Percentiles rank a stretch among this genome's conserved stretches.
Conservation (phyloP, 2,113 vertebrate genomes). For the Leucoraja erinaceus region DNA sequence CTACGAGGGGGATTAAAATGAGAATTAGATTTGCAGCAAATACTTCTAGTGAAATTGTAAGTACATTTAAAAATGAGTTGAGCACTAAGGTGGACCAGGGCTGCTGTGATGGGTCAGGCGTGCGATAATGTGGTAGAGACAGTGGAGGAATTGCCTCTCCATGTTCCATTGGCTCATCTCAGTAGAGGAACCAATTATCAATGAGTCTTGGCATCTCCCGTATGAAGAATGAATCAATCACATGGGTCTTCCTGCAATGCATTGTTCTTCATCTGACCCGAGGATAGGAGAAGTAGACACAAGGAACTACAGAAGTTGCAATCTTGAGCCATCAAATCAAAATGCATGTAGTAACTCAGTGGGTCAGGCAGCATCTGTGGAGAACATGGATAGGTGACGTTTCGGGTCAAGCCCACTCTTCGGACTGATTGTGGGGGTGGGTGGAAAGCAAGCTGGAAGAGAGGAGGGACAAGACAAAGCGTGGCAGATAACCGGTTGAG, state of each 20-base stretch:
- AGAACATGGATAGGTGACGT: too few species aligned
- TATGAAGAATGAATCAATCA: neutral
- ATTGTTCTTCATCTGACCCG: neutral
- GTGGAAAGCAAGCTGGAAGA: too few species aligned
- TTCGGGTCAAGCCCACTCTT: too few species aligned
- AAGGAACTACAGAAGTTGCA: too few species aligned
- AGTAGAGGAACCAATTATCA: neutral
- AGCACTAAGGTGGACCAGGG: neutral
- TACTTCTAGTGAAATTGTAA: neutral
- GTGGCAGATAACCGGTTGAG: too few species aligned
- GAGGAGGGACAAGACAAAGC: too few species aligned
- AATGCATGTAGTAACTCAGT: too few species aligned
- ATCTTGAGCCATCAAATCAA: too few species aligned
- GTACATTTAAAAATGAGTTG: neutral
- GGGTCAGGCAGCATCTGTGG: too few species aligned
- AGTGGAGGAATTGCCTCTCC: neutral
- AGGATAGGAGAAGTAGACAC: neutral
- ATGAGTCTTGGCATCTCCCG: neutral
- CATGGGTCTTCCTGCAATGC: neutral
- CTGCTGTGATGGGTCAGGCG: neutral
- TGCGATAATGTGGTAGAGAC: neutral
- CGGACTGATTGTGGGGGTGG: too few species aligned
- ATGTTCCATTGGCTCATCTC: neutral
- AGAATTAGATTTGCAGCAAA: neutral
- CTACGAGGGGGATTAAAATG: neutral